Conservation (phyloP, 2,797 vertebrate species). For the Pterois miles region DNA sequence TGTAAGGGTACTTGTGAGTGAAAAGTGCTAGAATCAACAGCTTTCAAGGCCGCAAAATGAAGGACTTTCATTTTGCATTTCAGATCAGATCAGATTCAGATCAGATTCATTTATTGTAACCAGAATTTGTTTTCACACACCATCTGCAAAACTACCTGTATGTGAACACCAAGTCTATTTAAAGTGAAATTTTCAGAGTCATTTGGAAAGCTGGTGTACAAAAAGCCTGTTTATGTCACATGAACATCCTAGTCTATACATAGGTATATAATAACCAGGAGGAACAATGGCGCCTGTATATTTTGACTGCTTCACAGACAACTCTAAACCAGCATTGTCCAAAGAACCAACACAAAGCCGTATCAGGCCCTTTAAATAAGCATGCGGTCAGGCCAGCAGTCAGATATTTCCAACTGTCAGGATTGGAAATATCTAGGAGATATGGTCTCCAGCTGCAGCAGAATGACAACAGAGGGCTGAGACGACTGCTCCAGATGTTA, state of each 20-base stretch:
- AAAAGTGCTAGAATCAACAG: background rate
- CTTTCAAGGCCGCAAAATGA: background rate
- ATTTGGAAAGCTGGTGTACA: conserved; percentile 6
- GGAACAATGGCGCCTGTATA: conserved; percentile 52
- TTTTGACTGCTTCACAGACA: conserved; percentile 64
- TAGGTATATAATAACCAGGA: conserved; percentile 44
- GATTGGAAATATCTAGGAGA: conserved; percentile 51
- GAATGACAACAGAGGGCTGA: conserved; percentile 58
- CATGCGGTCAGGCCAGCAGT: conserved; percentile 43
- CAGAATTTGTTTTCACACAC: background rate
- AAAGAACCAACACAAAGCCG: conserved; percentile 44
- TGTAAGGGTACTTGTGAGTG: background rate
- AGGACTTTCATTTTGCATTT: background rate
- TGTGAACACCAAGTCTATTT: background rate
- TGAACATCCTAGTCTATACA: conserved; percentile 51
- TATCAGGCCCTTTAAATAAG: conserved; percentile 54
- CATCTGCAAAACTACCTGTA: background rate
- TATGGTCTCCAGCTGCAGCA: conserved; percentile 66
- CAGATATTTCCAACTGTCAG: conserved; percentile 54
- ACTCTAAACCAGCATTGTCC: conserved; percentile 65
- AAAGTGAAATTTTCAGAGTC: background rate
- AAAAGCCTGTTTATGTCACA: conserved; percentile 22
- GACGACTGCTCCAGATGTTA: conserved; percentile 68
- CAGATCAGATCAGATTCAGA: background rate
- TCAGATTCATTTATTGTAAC: background rate